Evolutionary conservation across 2,888 invertebrate genomes (phyloP), one percentile per base, ranked within the genome.

Genomic region (Lepas anatifera): DNA sequence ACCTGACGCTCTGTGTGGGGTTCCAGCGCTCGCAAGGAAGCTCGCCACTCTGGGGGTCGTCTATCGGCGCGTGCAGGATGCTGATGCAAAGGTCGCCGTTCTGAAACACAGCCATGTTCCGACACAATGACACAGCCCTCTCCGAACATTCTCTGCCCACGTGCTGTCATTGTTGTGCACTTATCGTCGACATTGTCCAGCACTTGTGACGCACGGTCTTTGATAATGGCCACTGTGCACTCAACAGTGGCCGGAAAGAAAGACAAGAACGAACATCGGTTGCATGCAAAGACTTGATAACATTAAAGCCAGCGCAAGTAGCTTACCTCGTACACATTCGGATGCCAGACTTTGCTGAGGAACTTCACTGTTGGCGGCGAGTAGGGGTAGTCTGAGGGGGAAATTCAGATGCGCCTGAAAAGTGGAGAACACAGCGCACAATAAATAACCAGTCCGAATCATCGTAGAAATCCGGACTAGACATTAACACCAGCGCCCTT

Each of bases 11-110:
- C 84, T 99, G 99, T 75, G 99, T 99, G 70, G 99, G 99, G 85
- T 99, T 99, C 99, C 99, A 99, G 81, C 99, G 89, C 83, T 99
- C 99, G 82, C 97, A 98, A 0, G 99, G 96, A 77, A 98, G 82
- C 81, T 99, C 99, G 37, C 99, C 99, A 77, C 95, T 96, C 80
- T 98, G 98, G 50, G 99, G 98, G 83, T 99, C 99, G 82, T 99
- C 98, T 71, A 97, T 90, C 27, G 99, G 98, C 72, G 99, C 96
- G 82, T 99, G 99, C 73, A 99, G 85, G 80, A 99, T 99, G 76
- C 97, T 97, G 85, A 99, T 99, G 84, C 99, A 99, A 71, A 99
- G 85, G 81, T 99, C 98, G 67, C 99, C 99, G 81, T 98, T 99
- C 92, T 95, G 83, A 70, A 29, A 52, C 48, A 50, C 41, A 16